phyloP scores from a whole-genome alignment of 2,113 vertebrate genomes.

The Acanthochromis polyacanthus region DNA sequence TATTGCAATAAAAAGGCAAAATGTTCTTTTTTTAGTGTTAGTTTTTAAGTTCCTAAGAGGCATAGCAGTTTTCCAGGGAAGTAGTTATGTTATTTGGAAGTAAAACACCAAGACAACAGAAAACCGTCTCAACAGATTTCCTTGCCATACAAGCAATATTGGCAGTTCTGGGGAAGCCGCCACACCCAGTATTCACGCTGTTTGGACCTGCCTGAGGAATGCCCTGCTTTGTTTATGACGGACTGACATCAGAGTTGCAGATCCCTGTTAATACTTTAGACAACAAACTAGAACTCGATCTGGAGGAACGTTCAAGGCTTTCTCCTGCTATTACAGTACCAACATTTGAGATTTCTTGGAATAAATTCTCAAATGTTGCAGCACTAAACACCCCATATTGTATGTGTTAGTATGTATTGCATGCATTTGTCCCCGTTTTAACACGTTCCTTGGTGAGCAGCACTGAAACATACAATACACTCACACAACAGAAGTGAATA shows the following conservation, averaged over 20 bases:
- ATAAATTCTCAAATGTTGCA: background rate
- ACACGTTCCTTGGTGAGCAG: background rate
- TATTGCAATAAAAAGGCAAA: too few species aligned
- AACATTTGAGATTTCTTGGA: background rate
- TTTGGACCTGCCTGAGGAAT: constrained; percentile 69
- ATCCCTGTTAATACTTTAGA: background rate
- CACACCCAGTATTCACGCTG: constrained; percentile 42
- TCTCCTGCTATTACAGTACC: too few species aligned
- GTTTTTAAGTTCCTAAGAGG: too few species aligned
- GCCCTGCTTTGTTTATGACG: constrained; percentile 41
- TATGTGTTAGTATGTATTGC: too few species aligned
- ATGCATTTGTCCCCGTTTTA: background rate
- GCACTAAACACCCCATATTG: background rate
- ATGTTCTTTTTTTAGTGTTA: too few species aligned
- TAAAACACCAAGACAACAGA: background rate
- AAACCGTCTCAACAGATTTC: constrained; percentile 1
- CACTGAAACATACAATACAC: background rate
- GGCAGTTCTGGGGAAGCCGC: constrained; percentile 50
- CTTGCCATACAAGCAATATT: background rate
- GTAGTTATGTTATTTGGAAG: too few species aligned
- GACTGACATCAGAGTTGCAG: background rate
- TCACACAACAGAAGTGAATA: too few species aligned
- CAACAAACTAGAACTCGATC: background rate
- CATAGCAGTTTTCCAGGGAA: too few species aligned
- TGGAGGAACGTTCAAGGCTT: background rate